These are phyloP conservation scores for Microdon myrmicae DNA, from an alignment of 2,888 invertebrate genomes.

Conservation along the genomic window DNA sequence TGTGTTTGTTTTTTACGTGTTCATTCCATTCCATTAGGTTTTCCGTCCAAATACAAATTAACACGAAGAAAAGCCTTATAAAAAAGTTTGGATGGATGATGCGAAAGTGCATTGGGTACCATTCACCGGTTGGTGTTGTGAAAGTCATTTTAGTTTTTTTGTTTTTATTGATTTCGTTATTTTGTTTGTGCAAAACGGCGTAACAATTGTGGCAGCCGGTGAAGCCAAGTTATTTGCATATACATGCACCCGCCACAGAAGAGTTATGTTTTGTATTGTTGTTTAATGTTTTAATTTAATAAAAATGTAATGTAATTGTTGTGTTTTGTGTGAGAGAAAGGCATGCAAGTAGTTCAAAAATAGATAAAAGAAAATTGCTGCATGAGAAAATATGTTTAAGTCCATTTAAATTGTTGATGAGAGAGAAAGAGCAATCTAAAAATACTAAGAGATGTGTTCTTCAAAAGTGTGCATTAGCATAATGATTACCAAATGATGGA, in stretches of 20 bases:
- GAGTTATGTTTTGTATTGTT: too few relatives aligned
- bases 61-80: conserved; percentile 9
- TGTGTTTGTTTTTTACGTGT: conserved; percentile 18
- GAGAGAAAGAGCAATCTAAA: too few relatives aligned
- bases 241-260: conserved; percentile 20
- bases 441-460: too few relatives aligned
- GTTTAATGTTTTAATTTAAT: conserved; percentile 35
- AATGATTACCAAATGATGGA: too few relatives aligned
- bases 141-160: conserved; percentile 7
- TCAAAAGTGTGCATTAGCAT: too few relatives aligned
- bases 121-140: conserved; percentile 7
- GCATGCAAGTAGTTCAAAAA: conserved; percentile 44
- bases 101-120: conserved; percentile 11
- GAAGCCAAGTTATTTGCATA: conserved; percentile 32
- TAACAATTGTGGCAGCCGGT: conserved; percentile 20
- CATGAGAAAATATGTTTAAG: conserved; percentile 14
- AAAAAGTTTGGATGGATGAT: conserved; percentile 6
- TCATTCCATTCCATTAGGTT: conserved; percentile 37
- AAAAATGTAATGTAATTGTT: conserved; percentile 19
- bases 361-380: conserved; percentile 20
- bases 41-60: conserved; percentile 31
- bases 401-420: too few relatives aligned
- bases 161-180: too few relatives aligned
- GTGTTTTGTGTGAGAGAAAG: too few relatives aligned
- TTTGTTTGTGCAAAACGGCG: conserved; percentile 15